Percentiles rank a stretch among this genome's conserved stretches.
Evolutionary conservation across 2,888 invertebrate species (phyloP).

Genomic region (Synanthedon tipuliformis): DNA sequence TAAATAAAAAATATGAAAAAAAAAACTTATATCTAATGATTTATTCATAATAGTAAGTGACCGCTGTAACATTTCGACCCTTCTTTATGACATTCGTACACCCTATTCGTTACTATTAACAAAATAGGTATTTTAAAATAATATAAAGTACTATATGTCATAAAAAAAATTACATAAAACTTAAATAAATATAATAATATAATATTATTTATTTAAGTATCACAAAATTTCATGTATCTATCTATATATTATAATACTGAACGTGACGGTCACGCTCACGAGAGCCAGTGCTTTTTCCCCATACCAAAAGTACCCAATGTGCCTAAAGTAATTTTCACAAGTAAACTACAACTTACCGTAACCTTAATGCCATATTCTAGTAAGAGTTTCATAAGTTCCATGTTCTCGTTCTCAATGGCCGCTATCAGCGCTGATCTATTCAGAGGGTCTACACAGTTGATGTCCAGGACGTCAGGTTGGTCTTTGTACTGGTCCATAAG

Average conservation of each 20-base stretch:
- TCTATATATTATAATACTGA: too few species aligned
- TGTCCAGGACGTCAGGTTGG: slow-evolving; percentile 79
- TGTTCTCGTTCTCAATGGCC: slow-evolving; percentile 98
- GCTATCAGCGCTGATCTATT: slow-evolving; percentile 93
- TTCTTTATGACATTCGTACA: slow-evolving; percentile 22
- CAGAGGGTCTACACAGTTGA: slow-evolving; percentile 95
- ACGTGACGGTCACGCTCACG: too few species aligned
- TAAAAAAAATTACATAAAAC: too few species aligned
- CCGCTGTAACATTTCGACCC: slow-evolving; percentile 18
- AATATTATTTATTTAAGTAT: too few species aligned
- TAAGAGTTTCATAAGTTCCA: slow-evolving; percentile 88
- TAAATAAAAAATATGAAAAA: too few species aligned
- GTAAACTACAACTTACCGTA: slow-evolving; percentile 75
- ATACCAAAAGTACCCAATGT: neutral
- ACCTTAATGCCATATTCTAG: slow-evolving; percentile 86
- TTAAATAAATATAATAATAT: too few species aligned
- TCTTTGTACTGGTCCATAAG: slow-evolving; percentile 75
- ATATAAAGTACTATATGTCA: too few species aligned
- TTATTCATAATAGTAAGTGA: slow-evolving; percentile 2
- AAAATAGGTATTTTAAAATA: too few species aligned
- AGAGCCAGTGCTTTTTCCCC: neutral
- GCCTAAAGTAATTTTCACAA: neutral
- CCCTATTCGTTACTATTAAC: too few species aligned
- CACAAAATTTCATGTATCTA: too few species aligned
- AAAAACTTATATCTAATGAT: too few species aligned